phyloP scores from a whole-genome alignment of 2,888 invertebrate genomes.

The Alviniconcha strummeri region DNA sequence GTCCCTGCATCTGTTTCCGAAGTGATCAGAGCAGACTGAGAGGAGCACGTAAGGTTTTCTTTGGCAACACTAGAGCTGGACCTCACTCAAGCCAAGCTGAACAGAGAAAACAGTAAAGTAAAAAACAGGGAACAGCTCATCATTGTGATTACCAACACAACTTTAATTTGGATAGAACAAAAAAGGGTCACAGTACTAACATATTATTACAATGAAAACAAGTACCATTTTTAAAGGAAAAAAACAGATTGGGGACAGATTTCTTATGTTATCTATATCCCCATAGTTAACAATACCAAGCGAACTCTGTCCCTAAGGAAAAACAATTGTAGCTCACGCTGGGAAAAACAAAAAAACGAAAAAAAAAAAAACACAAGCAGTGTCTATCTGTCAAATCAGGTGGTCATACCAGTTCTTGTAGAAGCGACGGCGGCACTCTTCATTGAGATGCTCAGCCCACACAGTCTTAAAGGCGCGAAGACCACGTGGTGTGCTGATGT shows the following conservation, averaged over 20 bases:
- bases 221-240: too few species aligned
- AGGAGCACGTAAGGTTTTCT: constrained; percentile 3
- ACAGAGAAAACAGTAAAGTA: neutral
- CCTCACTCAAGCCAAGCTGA: neutral
- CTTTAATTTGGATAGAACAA: neutral
- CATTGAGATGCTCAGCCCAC: constrained; percentile 99
- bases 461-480: constrained; percentile 95
- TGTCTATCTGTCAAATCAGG: too few species aligned
- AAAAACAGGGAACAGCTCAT: neutral
- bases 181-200: neutral
- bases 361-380: too few species aligned
- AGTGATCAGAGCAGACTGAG: constrained; percentile 7
- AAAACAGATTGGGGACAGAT: too few species aligned
- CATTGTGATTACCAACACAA: neutral
- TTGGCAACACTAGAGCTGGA: neutral
- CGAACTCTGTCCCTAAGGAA: too few species aligned
- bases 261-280: too few species aligned
- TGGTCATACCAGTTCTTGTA: constrained; percentile 97
- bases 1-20: neutral
- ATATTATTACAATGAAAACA: too few species aligned
- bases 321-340: too few species aligned
- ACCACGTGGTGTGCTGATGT: constrained; percentile 99
- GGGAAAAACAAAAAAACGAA: too few species aligned
- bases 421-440: constrained; percentile 98
- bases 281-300: too few species aligned